Base-by-base conservation (phyloP, 2,797 vertebrate species). In the Pseudochaenichthys georgianus region DNA sequence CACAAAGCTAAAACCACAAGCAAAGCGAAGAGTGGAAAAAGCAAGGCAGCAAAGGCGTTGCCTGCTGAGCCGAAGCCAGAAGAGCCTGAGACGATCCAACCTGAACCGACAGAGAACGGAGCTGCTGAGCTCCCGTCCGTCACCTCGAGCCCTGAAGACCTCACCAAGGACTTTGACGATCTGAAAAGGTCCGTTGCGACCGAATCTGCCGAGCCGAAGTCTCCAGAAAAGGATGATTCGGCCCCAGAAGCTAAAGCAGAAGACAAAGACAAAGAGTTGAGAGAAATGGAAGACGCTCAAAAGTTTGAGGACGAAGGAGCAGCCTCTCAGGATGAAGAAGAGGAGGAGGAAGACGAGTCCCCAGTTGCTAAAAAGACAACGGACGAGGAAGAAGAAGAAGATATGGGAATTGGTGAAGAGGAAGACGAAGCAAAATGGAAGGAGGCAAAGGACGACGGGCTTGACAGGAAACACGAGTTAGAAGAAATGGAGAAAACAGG, bases 1-100 rank as follows among this genome's bases (percentile, higher is more conserved):
- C 97, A 97, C 83, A 99, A 97, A 92, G 97, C 96, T 63, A 99
- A 99, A 91, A 94, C 92, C 38, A 97, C 97, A 61, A 94, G 94
- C 28, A 97, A 97, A 93, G 65, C 95, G 66, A 98, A 97, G 91
- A 86, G 91, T 19, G 95, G 95, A 60, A 99, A 97, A 92, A 60
- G 67, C 55, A 95, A 94, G 89, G 63, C 68, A 34, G 45, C 85
- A 46, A 93, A 92, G 79, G 64, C 75, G 52, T 87, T 84, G 72
- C 47, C 83, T 59, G 70, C 70, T 79, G 75, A 89, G 80, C 48
- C 78, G 3, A 93, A 91, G 79, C 65, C 69, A 45, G 87, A 92
- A 11, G 82, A 89, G 71, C 58, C 79, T 55, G 75, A 88, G 69
- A 77, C 28, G 47, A 43, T 70, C 68, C 70, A 87, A 69, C 74